A percentile compares a stretch with the other conserved stretches of the same genome.
phyloP scores from a whole-genome alignment of 2,888 invertebrate genomes.

The Lypha dubia region DNA sequence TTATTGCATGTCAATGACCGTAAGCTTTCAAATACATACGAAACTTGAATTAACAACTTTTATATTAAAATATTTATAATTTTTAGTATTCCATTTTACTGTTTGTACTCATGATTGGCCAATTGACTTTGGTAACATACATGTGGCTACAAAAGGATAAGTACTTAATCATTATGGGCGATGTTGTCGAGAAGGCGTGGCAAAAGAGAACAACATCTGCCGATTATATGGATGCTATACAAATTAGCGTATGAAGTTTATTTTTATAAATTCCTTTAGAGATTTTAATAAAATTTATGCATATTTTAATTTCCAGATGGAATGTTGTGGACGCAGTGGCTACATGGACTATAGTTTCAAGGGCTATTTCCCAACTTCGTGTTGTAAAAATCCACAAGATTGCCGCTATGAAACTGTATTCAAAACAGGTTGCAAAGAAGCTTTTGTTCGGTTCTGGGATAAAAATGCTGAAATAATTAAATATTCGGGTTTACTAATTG shows the following conservation, averaged over 20 bases:
- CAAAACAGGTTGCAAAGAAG: conserved; percentile 78
- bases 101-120: conserved; percentile 89
- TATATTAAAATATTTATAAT: neutral
- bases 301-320: conserved; percentile 75
- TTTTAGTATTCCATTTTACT: conserved; percentile 89
- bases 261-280: neutral
- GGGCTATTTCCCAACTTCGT: conserved; percentile 80
- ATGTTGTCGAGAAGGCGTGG: conserved; percentile 84
- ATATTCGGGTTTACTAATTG: conserved; percentile 88
- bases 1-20: conserved; percentile 94
- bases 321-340: conserved; percentile 81
- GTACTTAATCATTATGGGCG: conserved; percentile 84
- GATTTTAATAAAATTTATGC: neutral
- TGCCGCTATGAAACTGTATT: conserved; percentile 78
- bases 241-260: conserved; percentile 78
- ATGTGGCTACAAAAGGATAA: conserved; percentile 87
- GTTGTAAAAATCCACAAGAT: conserved; percentile 79
- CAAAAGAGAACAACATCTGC: conserved; percentile 79
- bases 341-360: conserved; percentile 79
- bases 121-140: conserved; percentile 89
- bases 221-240: conserved; percentile 81
- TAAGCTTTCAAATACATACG: conserved; percentile 82
- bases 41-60: neutral
- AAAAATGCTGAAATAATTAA: conserved; percentile 85
- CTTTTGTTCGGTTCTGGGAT: conserved; percentile 84